Evolutionary conservation across 2,797 vertebrate species (phyloP).

Genomic region (Synanceia verrucosa): DNA sequence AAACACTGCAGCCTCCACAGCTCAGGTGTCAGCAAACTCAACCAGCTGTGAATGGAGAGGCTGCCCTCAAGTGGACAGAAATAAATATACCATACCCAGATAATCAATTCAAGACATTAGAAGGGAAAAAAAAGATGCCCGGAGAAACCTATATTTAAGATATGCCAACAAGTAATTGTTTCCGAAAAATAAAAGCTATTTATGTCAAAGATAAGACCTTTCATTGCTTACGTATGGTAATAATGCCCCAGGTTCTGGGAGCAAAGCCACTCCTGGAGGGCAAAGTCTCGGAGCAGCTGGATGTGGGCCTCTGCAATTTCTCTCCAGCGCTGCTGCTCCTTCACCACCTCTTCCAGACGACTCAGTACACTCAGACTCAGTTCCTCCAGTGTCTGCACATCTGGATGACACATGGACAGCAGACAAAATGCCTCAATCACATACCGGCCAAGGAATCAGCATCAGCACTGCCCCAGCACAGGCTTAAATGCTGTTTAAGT

Average conservation of each 20-base stretch:
- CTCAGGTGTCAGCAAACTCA: conserved; percentile 68
- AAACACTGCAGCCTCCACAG: conserved; percentile 69
- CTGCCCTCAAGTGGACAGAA: conserved; percentile 74
- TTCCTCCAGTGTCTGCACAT: conserved; percentile 87
- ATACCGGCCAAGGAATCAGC: conserved; percentile 26
- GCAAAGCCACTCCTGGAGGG: conserved; percentile 88
- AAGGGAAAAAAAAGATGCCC: not conserved
- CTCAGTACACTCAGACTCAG: conserved; percentile 83
- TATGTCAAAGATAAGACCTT: conserved; percentile 21
- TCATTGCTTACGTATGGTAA: conserved; percentile 82
- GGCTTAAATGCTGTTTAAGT: conserved; percentile 5
- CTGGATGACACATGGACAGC: conserved; percentile 67
- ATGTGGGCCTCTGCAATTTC: conserved; percentile 82
- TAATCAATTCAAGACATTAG: not conserved
- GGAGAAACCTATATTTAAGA: not conserved
- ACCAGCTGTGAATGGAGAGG: conserved; percentile 30
- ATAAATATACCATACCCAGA: conserved; percentile 5
- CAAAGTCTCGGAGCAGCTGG: conserved; percentile 85
- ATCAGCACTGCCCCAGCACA: conserved; percentile 3
- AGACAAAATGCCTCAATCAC: conserved; percentile 17
- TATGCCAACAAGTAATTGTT: conserved; percentile 20
- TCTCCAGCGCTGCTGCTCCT: conserved; percentile 80
- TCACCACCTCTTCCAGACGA: conserved; percentile 84
- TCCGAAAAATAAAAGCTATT: conserved; percentile 4
- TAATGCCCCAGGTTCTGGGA: conserved; percentile 86